These are phyloP conservation scores for Cololabis saira DNA, from an alignment of 2,113 vertebrate genomes.

Conservation along the genomic window DNA sequence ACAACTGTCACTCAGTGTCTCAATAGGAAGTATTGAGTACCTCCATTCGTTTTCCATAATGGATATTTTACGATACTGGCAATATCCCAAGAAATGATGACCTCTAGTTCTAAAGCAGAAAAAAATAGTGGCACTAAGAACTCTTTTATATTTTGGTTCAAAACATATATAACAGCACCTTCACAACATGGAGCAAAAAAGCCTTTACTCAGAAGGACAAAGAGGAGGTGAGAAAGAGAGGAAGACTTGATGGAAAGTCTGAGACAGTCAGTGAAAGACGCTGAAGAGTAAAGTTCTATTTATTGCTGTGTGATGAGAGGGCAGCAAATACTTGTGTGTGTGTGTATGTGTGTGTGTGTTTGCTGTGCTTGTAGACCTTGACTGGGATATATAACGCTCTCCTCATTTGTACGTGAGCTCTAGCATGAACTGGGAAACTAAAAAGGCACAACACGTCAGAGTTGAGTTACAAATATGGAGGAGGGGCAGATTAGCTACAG, in stretches of 20 bases:
- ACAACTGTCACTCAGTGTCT: not conserved
- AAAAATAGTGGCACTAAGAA: not conserved
- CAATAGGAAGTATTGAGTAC: not conserved
- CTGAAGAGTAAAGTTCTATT: slow-evolving; percentile 33
- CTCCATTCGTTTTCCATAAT: not conserved
- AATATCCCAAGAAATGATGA: not conserved
- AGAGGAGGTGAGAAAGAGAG: slow-evolving; percentile 2
- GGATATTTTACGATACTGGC: not conserved
- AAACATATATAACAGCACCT: not conserved
- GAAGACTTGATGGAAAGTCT: not conserved
- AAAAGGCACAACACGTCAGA: slow-evolving; percentile 19
- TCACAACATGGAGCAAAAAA: not conserved
- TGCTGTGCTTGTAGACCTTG: slow-evolving; percentile 15
- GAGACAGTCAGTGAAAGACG: slow-evolving; percentile 12
- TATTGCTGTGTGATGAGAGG: slow-evolving; percentile 54
- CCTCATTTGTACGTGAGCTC: slow-evolving; percentile 42
- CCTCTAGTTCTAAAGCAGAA: too few relatives aligned
- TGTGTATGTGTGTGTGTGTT: slow-evolving; percentile 30
- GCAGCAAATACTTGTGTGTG: slow-evolving; percentile 38
- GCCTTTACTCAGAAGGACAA: not conserved
- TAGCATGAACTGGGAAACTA: slow-evolving; percentile 40
- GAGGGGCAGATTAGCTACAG: not conserved
- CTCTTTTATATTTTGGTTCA: not conserved
- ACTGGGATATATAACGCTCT: slow-evolving; percentile 45
- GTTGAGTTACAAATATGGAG: slow-evolving; percentile 29